Percentiles rank a stretch among this genome's conserved stretches.
These are phyloP conservation scores for Rhingia rostrata DNA, from an alignment of 2,888 invertebrate species.

Conservation along the genomic window DNA sequence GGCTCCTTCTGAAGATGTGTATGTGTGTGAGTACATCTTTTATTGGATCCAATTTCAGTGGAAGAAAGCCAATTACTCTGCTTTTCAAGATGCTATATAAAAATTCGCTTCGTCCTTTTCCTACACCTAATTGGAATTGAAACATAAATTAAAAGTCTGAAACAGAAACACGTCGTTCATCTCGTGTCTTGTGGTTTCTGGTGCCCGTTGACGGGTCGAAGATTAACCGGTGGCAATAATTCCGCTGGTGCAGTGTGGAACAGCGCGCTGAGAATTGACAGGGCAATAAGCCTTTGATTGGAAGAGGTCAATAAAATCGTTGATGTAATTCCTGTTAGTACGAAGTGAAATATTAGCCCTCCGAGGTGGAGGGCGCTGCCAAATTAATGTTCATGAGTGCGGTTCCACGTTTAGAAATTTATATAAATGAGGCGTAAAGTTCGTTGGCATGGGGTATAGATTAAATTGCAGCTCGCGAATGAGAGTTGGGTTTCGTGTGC, in stretches of 20 bases:
- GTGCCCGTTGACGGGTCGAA: conserved; percentile 76
- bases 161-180: conserved; percentile 73
- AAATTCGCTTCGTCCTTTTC: conserved; percentile 73
- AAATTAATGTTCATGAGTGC: conserved; percentile 39
- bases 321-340: conserved; percentile 66
- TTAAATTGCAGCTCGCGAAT: conserved; percentile 27
- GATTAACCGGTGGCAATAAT: conserved; percentile 82
- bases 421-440: conserved; percentile 60
- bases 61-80: conserved; percentile 71
- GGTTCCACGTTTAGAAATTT: conserved; percentile 51
- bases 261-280: conserved; percentile 35
- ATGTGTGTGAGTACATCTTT: conserved; percentile 41
- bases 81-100: conserved; percentile 51
- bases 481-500: conserved; percentile 9
- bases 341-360: conserved; percentile 47
- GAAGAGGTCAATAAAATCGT: conserved; percentile 66
- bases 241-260: conserved; percentile 57
- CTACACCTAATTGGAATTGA: conserved; percentile 82
- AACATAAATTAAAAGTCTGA: conserved; percentile 83
- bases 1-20: conserved; percentile 37
- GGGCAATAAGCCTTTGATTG: conserved; percentile 70
- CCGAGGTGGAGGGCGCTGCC: conserved; percentile 15
- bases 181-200: conserved; percentile 68
- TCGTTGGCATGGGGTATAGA: conserved; percentile 53
- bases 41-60: conserved; percentile 73